Evolutionary conservation across 2,888 invertebrate genomes (phyloP).

Genomic region (Emmelina monodactyla): DNA sequence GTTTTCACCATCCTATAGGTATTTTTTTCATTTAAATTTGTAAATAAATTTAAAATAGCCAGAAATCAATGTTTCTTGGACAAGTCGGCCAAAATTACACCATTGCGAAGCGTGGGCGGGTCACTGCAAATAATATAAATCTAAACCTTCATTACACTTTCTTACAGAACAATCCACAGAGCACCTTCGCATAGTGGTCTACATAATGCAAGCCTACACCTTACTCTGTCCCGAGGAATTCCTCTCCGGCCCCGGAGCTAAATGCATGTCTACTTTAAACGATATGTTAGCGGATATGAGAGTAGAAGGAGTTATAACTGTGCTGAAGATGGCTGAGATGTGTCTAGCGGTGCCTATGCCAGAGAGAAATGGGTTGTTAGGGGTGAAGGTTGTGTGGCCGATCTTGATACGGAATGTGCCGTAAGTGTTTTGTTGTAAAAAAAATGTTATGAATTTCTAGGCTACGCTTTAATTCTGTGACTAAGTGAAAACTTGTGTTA

Average conservation of each 20-base stretch:
- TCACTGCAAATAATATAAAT: background rate
- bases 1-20: too few species aligned
- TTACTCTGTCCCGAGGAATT: conserved; percentile 81
- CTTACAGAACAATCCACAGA: conserved; percentile 81
- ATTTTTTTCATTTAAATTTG: too few species aligned
- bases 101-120: too few species aligned
- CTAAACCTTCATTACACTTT: conserved; percentile 6
- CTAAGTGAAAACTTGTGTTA: too few species aligned
- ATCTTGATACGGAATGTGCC: conserved; percentile 45
- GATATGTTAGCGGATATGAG: conserved; percentile 80
- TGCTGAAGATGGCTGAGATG: conserved; percentile 71
- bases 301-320: conserved; percentile 63
- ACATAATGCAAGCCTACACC: conserved; percentile 84
- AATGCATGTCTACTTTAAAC: conserved; percentile 74
- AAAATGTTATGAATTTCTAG: too few species aligned
- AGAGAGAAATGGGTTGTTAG: conserved; percentile 76
- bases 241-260: conserved; percentile 73
- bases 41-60: too few species aligned
- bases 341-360: conserved; percentile 77
- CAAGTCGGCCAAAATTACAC: too few species aligned
- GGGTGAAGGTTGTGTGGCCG: conserved; percentile 60
- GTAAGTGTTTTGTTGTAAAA: too few species aligned
- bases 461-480: too few species aligned
- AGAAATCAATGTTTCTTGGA: too few species aligned
- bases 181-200: conserved; percentile 78